Evolutionary conservation across 2,797 vertebrate genomes (phyloP).

Genomic region (Silurus aristotelis): DNA sequence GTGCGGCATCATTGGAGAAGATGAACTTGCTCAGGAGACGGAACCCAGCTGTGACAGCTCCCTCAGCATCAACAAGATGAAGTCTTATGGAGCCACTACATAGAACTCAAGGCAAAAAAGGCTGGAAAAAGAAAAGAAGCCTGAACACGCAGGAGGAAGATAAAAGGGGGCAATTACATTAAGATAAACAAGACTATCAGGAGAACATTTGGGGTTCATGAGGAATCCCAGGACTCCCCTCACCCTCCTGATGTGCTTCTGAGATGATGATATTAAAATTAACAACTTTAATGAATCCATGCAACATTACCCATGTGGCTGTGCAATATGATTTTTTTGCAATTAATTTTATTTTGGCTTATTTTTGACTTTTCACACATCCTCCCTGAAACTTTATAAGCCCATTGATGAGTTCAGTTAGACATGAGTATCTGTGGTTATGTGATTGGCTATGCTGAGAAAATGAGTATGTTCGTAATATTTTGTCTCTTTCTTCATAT

Average conservation of each 20-base stretch:
- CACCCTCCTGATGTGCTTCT: slow-evolving; percentile 23
- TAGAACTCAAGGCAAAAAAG: slow-evolving; percentile 77
- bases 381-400: background rate
- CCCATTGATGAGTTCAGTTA: background rate
- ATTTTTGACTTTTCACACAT: slow-evolving; percentile 2
- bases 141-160: slow-evolving; percentile 78
- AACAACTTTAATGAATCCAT: slow-evolving; percentile 22
- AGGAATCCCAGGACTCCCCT: slow-evolving; percentile 44
- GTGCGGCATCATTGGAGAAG: slow-evolving; percentile 89
- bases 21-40: slow-evolving; percentile 91
- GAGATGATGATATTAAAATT: slow-evolving; percentile 21
- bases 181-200: slow-evolving; percentile 82
- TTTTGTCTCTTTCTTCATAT: background rate
- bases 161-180: slow-evolving; percentile 70
- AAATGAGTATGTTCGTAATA: background rate
- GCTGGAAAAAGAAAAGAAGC: slow-evolving; percentile 79
- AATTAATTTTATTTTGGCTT: background rate
- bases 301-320: slow-evolving; percentile 17
- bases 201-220: slow-evolving; percentile 59
- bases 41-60: slow-evolving; percentile 81
- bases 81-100: slow-evolving; percentile 83
- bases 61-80: slow-evolving; percentile 74
- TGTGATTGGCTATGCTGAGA: slow-evolving; percentile 9
- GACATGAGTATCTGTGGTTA: slow-evolving; percentile 1
- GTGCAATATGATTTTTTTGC: slow-evolving; percentile 28